phyloP scores from a whole-genome alignment of 2,888 invertebrate genomes.

The Stenolophus ochropezus region DNA sequence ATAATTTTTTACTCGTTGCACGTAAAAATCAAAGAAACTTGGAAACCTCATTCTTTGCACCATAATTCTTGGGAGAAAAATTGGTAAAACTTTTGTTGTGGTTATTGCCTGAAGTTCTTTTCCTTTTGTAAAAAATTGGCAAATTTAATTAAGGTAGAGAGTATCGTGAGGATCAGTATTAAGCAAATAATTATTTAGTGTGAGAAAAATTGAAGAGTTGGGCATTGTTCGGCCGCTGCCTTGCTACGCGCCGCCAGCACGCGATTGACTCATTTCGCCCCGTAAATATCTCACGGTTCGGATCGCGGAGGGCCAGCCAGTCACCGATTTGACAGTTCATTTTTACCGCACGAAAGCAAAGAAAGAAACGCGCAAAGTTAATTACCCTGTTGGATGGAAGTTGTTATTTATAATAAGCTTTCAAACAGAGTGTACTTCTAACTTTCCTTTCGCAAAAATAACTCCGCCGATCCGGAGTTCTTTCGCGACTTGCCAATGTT shows the following conservation, averaged over 20 bases:
- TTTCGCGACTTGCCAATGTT: conserved; percentile 39
- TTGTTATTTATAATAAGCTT: conserved; percentile 52
- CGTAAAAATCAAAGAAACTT: too few species aligned
- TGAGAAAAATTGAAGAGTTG: conserved; percentile 18
- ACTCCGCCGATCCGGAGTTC: conserved; percentile 13
- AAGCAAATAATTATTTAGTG: conserved; percentile 44
- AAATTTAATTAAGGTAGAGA: conserved; percentile 13
- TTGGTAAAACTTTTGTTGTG: too few species aligned
- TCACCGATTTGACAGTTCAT: conserved; percentile 41
- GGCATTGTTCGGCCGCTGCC: conserved; percentile 11
- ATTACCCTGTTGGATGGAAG: conserved; percentile 40
- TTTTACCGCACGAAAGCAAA: conserved; percentile 35
- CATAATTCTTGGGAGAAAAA: too few species aligned
- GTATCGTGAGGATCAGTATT: conserved; percentile 17
- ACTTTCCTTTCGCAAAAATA: conserved; percentile 51
- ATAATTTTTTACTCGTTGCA: too few species aligned
- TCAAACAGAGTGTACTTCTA: conserved; percentile 47
- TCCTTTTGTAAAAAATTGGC: conserved; percentile 5
- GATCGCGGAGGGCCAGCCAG: conserved; percentile 20
- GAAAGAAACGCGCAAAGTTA: conserved; percentile 43
- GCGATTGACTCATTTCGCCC: conserved; percentile 47
- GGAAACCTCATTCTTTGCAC: too few species aligned
- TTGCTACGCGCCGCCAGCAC: not conserved
- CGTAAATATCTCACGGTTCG: conserved; percentile 40
- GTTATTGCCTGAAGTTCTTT: too few species aligned